These are phyloP conservation scores for Bergia puertoricense DNA, from an alignment of 92 coral and sea anemone species.

Conservation along the genomic window DNA sequence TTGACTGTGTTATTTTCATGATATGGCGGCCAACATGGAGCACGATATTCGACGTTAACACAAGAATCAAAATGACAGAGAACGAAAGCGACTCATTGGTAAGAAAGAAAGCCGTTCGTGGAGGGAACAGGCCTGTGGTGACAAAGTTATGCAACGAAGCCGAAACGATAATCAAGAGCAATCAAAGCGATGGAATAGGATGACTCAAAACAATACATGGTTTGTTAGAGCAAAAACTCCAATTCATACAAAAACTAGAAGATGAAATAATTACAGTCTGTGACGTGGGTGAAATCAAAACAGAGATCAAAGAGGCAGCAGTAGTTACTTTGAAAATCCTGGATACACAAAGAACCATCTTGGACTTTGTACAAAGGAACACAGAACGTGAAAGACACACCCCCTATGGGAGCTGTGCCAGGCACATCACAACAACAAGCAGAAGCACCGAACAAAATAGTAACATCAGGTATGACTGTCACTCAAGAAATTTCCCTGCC, in stretches of 20 bases:
- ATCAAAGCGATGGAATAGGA: background rate
- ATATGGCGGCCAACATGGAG: conserved; percentile 54
- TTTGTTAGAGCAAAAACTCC: background rate
- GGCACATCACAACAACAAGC: background rate
- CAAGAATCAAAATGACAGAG: conserved; percentile 17
- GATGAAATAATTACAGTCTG: conserved; percentile 32
- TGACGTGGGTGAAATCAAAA: conserved; percentile 42
- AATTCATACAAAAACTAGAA: conserved; percentile 30
- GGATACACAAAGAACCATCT: conserved; percentile 24
- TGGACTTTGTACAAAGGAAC: conserved; percentile 26
- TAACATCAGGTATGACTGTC: background rate
- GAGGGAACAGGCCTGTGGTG: conserved; percentile 60
- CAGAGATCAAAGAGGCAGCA: conserved; percentile 50
- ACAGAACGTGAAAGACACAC: background rate
- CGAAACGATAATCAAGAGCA: conserved; percentile 43
- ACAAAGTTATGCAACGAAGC: conserved; percentile 64
- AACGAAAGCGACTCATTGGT: conserved; percentile 8
- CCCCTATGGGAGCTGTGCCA: background rate
- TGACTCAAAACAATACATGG: background rate
- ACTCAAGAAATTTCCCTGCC: conserved; percentile 29
- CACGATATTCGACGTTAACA: background rate
- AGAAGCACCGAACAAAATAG: background rate
- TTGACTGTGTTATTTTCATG: background rate
- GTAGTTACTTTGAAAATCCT: conserved; percentile 35
- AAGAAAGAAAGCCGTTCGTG: conserved; percentile 55